A percentile compares a stretch with the other conserved stretches of the same genome.
Evolutionary conservation across 2,113 vertebrate genomes (phyloP).

Genomic region (Peromyscus californicus): DNA sequence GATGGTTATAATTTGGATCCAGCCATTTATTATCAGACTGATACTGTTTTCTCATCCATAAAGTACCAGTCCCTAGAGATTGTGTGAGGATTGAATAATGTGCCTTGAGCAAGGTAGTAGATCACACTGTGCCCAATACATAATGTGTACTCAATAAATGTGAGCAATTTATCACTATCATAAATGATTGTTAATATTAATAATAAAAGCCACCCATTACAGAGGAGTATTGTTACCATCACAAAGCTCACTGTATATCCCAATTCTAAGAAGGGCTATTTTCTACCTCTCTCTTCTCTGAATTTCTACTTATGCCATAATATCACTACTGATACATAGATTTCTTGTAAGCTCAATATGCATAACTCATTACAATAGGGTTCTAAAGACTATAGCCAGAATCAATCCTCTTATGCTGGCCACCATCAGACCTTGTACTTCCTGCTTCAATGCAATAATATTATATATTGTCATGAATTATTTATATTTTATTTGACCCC

Average conservation of each 20-base stretch:
- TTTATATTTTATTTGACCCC: constrained; percentile 44
- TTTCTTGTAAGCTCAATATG: constrained; percentile 72
- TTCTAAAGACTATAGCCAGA: constrained; percentile 54
- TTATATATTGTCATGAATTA: constrained; percentile 26
- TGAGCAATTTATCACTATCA: constrained; percentile 48
- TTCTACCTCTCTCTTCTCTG: constrained; percentile 66
- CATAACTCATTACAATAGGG: constrained; percentile 54
- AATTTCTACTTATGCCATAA: constrained; percentile 62
- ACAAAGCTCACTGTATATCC: neutral
- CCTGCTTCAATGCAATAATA: neutral
- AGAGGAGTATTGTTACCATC: constrained; percentile 30
- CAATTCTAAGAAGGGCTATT: constrained; percentile 71
- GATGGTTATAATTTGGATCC: constrained; percentile 34
- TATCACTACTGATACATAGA: constrained; percentile 53
- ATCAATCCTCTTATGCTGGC: constrained; percentile 17
- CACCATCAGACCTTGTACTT: constrained; percentile 18
- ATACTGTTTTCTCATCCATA: constrained; percentile 11
- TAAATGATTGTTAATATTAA: constrained; percentile 63
- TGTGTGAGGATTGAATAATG: constrained; percentile 15
- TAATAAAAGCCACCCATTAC: constrained; percentile 67
- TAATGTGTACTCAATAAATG: constrained; percentile 44
- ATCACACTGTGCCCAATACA: neutral
- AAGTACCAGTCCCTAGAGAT: neutral
- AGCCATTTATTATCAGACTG: neutral
- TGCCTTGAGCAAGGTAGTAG: neutral